Base-by-base conservation (phyloP, 2,113 vertebrate genomes). In the Campylomormyrus tamandua region DNA sequence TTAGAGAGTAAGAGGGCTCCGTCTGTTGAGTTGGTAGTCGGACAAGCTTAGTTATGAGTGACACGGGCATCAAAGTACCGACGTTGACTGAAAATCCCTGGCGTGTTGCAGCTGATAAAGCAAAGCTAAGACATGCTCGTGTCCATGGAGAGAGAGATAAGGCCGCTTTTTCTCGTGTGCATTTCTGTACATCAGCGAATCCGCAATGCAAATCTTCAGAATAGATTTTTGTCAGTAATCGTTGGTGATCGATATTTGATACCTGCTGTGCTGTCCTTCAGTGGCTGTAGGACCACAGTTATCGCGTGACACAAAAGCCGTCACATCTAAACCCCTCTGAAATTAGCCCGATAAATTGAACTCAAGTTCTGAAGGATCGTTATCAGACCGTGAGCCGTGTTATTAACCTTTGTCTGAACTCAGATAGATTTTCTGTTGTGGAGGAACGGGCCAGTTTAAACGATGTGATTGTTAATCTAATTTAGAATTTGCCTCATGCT, bases 321-420 rank as follows among this genome's bases (percentile, higher is more conserved):
- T 83, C 19, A 50, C 49, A 45, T 89, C 31, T 83, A 83, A 83
- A 89, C 21, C 89, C 49, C 77, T 56, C 89, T 58, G 66, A 83
- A 83, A 83, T 89, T 83, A 83, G 49, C 77, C 74, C 27, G 39
- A 58, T 83, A 49, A 83, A 89, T 89, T 89, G 89, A 83, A 58
- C 74, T 83, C 50, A 83, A 83, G 90, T 90, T 87, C 89, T 90
- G 49, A 83, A 90, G 87, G 90, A 83, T 90, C 27, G 89, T 92
- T 91, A 92, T 93, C 92, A 90, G 90, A 58, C 77, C 52, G 70
- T 87, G 89, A 88, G 88, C 91, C 83, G 87, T 46, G 42, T 92
- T 90, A 90, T 92, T 93, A 93, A 93, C 92, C 93, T 92, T 83
- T 90, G 45, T 88, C 90, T 92, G 93, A 93, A 93, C 93, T 89